Conservation (phyloP, 2,888 invertebrate genomes). For the Seira musarum region DNA sequence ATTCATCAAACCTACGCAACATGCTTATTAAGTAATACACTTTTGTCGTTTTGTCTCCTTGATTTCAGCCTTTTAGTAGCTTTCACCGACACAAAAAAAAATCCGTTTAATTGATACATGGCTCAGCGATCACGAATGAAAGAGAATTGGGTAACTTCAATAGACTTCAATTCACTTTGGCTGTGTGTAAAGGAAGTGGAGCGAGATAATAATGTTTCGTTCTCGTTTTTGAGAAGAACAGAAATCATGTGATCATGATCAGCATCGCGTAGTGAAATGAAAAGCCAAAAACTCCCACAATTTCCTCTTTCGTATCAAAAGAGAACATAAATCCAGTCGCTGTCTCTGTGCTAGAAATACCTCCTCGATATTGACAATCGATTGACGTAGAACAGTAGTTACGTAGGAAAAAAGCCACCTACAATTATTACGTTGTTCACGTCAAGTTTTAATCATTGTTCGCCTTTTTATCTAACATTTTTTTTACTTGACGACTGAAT, state of each 20-base stretch:
- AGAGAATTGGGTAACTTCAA: neutral
- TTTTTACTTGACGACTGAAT: no score
- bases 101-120: constrained; percentile 33
- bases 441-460: no score
- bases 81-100: no score
- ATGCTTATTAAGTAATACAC: neutral
- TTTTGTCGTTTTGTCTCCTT: neutral
- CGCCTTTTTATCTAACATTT: no score
- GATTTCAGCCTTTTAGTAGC: no score
- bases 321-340: no score
- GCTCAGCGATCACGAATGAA: constrained; percentile 9
- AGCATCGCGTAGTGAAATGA: no score
- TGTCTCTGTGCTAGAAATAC: neutral
- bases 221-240: neutral
- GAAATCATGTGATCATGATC: neutral
- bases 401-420: no score
- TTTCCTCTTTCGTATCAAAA: neutral
- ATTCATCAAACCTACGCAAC: neutral
- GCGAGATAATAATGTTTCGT: neutral
- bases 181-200: neutral
- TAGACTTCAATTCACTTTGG: neutral
- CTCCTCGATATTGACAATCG: neutral
- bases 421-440: no score
- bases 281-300: neutral
- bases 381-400: no score